A percentile compares a stretch with the other conserved stretches of the same genome.
Conservation (phyloP, 2,113 vertebrate species). For the Hystrix cristata region DNA sequence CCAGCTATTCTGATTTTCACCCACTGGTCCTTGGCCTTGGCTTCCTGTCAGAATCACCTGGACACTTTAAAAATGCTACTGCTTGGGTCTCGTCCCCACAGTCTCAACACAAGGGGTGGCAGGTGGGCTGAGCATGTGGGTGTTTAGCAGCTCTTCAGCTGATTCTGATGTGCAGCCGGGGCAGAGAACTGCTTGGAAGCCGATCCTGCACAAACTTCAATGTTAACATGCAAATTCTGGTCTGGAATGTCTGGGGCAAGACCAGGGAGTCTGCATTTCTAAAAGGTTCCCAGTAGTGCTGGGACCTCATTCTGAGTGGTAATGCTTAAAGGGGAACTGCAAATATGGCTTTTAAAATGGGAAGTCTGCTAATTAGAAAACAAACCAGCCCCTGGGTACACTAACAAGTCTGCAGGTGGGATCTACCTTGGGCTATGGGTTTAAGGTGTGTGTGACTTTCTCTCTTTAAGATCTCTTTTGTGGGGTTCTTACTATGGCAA, state of each 20-base stretch:
- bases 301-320: background rate
- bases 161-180: too few species aligned
- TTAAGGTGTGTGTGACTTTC: background rate
- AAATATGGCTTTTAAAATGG: background rate
- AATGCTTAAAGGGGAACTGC: background rate
- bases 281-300: background rate
- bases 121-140: too few species aligned
- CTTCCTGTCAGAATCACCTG: background rate
- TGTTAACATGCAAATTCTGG: background rate
- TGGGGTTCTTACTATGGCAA: background rate
- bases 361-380: background rate
- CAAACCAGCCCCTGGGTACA: background rate
- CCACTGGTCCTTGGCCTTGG: background rate
- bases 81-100: background rate
- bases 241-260: accelerated
- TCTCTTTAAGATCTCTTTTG: background rate
- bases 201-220: background rate
- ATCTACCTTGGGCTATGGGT: background rate
- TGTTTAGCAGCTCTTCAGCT: background rate
- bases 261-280: background rate
- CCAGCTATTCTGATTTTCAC: background rate
- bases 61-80: background rate
- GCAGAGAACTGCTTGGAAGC: background rate
- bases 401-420: background rate
- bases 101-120: background rate